Percentiles rank a stretch among this genome's conserved stretches.
Evolutionary conservation across 2,888 invertebrate genomes (phyloP).

Genomic region (Tanytarsus gracilentus): DNA sequence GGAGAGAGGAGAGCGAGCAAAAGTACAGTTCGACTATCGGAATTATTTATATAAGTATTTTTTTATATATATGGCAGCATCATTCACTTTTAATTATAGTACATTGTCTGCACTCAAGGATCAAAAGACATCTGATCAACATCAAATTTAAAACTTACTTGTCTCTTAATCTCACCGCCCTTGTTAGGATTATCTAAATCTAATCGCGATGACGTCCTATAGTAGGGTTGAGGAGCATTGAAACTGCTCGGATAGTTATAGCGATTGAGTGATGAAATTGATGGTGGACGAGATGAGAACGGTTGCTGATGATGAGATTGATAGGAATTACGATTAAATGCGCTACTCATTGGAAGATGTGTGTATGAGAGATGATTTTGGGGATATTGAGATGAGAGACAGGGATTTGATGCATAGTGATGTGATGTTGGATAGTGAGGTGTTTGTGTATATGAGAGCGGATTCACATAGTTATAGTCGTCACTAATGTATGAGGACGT

Average conservation of each 20-base stretch:
- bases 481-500: constrained; percentile 14
- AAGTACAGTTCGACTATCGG: too few species aligned
- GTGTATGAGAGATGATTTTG: background rate
- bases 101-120: constrained; percentile 37
- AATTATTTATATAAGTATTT: too few species aligned
- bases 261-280: constrained; percentile 26
- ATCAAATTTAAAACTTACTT: constrained; percentile 47
- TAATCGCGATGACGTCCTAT: constrained; percentile 40
- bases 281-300: constrained; percentile 28
- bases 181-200: constrained; percentile 46
- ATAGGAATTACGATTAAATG: constrained; percentile 29
- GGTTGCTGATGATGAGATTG: constrained; percentile 27
- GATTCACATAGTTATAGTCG: background rate
- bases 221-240: constrained; percentile 13
- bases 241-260: constrained; percentile 19
- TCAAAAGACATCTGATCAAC: constrained; percentile 46
- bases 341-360: constrained; percentile 1
- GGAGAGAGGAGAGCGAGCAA: too few species aligned
- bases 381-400: constrained; percentile 18
- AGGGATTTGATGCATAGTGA: constrained; percentile 24
- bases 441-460: background rate
- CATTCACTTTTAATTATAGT: too few species aligned
- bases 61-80: too few species aligned
- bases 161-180: constrained; percentile 44
- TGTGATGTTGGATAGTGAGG: background rate